phyloP scores from a whole-genome alignment of 2,888 invertebrate genomes.

The Rhingia rostrata region DNA sequence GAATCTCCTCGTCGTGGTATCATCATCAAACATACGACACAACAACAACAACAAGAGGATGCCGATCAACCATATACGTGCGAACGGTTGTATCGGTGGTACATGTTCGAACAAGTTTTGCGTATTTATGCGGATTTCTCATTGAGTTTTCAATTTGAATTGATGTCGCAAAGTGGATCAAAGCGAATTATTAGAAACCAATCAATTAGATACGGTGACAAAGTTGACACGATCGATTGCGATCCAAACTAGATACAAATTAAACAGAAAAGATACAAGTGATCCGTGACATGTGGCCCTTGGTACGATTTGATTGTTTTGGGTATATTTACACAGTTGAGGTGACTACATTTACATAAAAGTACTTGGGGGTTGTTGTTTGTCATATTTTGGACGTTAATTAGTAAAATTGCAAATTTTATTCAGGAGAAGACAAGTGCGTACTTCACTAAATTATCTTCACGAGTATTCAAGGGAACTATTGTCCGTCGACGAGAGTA shows the following conservation, averaged over 20 bases:
- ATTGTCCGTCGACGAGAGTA: background rate
- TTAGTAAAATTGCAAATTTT: too few relatives aligned
- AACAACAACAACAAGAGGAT: constrained; percentile 21
- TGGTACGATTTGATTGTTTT: background rate
- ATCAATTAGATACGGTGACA: background rate
- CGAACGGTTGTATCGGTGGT: constrained; percentile 38
- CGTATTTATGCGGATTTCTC: constrained; percentile 26
- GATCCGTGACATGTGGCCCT: background rate
- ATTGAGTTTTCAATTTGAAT: background rate
- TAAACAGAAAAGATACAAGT: background rate
- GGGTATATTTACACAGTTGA: background rate
- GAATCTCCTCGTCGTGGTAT: constrained; percentile 51
- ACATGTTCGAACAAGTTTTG: constrained; percentile 57
- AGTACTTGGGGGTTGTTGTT: too few relatives aligned
- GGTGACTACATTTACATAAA: background rate
- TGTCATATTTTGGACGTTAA: too few relatives aligned
- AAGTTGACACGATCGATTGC: background rate
- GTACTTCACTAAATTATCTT: constrained; percentile 16
- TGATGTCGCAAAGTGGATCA: constrained; percentile 3
- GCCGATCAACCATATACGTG: constrained; percentile 32
- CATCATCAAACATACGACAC: constrained; percentile 22
- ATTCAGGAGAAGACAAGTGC: constrained; percentile 1
- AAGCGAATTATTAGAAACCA: background rate
- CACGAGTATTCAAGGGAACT: constrained; percentile 15
- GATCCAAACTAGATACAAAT: background rate